Base-by-base conservation (phyloP, 2,797 vertebrate genomes). In the Sebastes nivosus region DNA sequence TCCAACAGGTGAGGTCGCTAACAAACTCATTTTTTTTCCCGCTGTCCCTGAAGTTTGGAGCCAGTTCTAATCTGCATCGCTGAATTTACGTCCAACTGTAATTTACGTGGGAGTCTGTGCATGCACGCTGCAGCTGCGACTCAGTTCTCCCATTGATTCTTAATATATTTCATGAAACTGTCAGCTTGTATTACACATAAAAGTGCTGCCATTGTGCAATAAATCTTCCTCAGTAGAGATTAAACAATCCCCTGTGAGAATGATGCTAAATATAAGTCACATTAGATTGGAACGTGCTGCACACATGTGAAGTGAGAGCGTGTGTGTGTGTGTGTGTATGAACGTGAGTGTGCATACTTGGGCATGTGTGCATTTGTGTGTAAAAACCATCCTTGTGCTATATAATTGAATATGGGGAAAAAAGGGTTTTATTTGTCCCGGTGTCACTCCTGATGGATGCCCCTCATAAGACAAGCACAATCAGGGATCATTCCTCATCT, bases 391-490 rank as follows among this genome's bases (percentile, higher is more conserved):
- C 59, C 58, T 76, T 30, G 22, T 2, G 12, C 64, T 82, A 57
- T 90, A 50, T 94, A 94, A 95, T 92, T 93, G 91, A 93, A 94
- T 94, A 92, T 80, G 58, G 69, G 65, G 59, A 25, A 63, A 71
- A 80, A 77, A 64, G 74, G 78, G 67, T 87, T 93, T 92, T 94
- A 93, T 95, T 95, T 95, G 92, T 95, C 78, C 75, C 30, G 75
- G 70, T 94, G 92, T 95, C 94, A 93, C 46, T 82, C 38, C 84
- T 95, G 95, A 96, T 95, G 94, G 94, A 96, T 96, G 92, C 87
- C 86, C 92, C 93, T 96, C 95, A 96, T 96, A 96, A 96, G 93
- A 93, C 91, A 80, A 87, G 87, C 84, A 91, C 92, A 91, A 91
- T 95, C 92, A 93, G 76, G 86, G 83, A 94, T 95, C 95, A 94